Base-by-base conservation (phyloP, 2,888 invertebrate genomes). In the Polymixis lichenea region DNA sequence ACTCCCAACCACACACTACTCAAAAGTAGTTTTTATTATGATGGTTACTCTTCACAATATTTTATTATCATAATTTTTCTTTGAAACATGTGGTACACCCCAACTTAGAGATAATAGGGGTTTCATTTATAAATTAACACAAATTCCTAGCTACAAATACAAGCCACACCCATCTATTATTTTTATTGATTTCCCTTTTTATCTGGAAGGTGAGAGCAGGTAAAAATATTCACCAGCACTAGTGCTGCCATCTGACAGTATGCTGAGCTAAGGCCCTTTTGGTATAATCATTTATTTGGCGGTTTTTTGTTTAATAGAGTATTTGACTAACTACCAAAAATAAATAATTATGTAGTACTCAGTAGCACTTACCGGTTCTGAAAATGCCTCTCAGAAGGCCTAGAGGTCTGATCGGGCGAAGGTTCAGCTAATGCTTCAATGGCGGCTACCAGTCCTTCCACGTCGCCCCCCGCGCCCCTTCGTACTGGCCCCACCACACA, bases 371-470 rank as follows among this genome's bases (percentile, higher is more conserved):
- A 95, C 96, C 95, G 90, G 84, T 97, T 97, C 68, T 96, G 95
- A 75, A 95, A 93, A 67, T 92, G 94, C 76, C 92, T 90, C 11
- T 96, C 96, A 53, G 92, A 86, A 8, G 94, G 88, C 73, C 91
- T 91, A 11, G 95, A 97, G 56, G 97, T 95, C 92, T 99, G 98
- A 71, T 97, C 95, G 32, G 98, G 98, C 0, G 98, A 98, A 53
- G 98, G 97, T 92, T 99, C 98, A 32, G 98, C 98, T 8, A 99
- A 94, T 0, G 98, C 98, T 93, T 99, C 98, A 55, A 99, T 98
- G 0, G 99, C 99, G 1, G 98, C 98, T 82, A 98, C 97, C 22
- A 99, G 95, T 0, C 99, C 99, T 83, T 98, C 98, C 60, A 98
- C 98, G 70, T 97, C 97, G 8, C 97, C 97, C 0, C 96, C 96